Evolutionary conservation across 2,888 invertebrate species (phyloP).

Genomic region (Eumerus sabulonum): DNA sequence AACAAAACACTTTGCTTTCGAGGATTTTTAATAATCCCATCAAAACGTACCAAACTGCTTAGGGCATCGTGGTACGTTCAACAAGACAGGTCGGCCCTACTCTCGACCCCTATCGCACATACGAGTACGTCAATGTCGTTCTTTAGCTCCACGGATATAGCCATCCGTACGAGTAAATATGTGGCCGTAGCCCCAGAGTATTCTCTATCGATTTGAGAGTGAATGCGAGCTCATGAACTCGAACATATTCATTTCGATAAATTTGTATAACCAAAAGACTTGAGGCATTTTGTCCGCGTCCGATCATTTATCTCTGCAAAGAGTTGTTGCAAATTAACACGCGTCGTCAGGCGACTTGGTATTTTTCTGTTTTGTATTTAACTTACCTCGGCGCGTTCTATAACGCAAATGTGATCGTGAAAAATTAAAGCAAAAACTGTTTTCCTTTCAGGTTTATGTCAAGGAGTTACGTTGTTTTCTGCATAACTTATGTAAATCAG

Average conservation of each 20-base stretch:
- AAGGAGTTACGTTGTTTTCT: background rate
- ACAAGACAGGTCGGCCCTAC: conserved; percentile 24
- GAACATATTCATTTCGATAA: conserved; percentile 13
- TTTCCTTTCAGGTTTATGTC: background rate
- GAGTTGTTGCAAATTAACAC: conserved; percentile 63
- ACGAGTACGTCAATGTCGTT: too few species aligned
- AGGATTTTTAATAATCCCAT: conserved; percentile 47
- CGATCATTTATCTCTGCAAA: conserved; percentile 51
- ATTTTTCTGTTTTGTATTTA: background rate
- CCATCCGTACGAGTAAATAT: too few species aligned
- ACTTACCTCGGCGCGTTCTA: background rate
- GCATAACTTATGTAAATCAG: conserved; percentile 7
- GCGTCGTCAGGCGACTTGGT: conserved; percentile 37
- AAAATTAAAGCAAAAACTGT: conserved; percentile 1
- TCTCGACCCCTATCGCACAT: background rate
- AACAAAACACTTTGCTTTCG: too few species aligned
- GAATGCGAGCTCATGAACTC: background rate
- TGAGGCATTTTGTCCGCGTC: conserved; percentile 44
- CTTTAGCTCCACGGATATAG: too few species aligned
- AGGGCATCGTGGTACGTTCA: conserved; percentile 27
- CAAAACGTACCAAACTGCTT: conserved; percentile 39
- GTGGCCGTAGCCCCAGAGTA: background rate
- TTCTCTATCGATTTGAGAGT: background rate
- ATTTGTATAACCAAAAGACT: conserved; percentile 40
- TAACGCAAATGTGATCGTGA: conserved; percentile 21